A percentile compares a stretch with the other conserved stretches of the same genome.
These are phyloP conservation scores for Cydia strobilella DNA, from an alignment of 1,140 invertebrate species.

Conservation along the genomic window DNA sequence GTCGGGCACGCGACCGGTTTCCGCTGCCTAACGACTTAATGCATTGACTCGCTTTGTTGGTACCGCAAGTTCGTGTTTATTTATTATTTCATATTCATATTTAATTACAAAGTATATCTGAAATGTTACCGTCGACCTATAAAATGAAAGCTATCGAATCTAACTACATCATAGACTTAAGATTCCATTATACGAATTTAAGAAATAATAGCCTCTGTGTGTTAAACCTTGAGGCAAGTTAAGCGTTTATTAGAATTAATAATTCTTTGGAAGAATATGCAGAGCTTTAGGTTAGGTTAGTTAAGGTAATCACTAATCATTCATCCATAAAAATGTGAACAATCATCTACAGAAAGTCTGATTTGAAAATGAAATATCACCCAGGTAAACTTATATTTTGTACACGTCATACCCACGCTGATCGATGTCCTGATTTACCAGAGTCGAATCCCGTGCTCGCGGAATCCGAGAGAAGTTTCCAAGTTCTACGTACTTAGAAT, in stretches of 20 bases:
- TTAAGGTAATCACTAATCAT: too few species aligned
- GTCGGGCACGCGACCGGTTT: constrained; percentile 43
- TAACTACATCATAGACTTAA: too few species aligned
- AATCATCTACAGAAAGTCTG: background rate
- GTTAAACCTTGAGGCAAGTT: too few species aligned
- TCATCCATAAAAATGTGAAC: background rate
- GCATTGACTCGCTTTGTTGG: constrained; percentile 47
- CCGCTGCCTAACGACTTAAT: constrained; percentile 51
- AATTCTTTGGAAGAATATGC: too few species aligned
- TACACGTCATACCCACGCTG: constrained; percentile 17
- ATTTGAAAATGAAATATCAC: background rate
- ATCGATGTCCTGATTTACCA: constrained; percentile 26
- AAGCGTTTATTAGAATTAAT: too few species aligned
- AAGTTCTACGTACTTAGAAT: constrained; percentile 31
- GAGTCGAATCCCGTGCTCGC: constrained; percentile 20
- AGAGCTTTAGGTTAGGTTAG: too few species aligned
- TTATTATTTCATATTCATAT: background rate
- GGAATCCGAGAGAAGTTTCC: constrained; percentile 23
- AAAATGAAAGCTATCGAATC: too few species aligned
- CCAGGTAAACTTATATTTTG: constrained; percentile 24
- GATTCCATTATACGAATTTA: too few species aligned
- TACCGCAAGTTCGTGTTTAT: constrained; percentile 35
- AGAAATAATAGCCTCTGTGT: too few species aligned
- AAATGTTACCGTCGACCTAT: too few species aligned
- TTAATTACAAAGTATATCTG: background rate